phyloP scores from a whole-genome alignment of 2,113 vertebrate genomes.

The Hypomesus transpacificus region DNA sequence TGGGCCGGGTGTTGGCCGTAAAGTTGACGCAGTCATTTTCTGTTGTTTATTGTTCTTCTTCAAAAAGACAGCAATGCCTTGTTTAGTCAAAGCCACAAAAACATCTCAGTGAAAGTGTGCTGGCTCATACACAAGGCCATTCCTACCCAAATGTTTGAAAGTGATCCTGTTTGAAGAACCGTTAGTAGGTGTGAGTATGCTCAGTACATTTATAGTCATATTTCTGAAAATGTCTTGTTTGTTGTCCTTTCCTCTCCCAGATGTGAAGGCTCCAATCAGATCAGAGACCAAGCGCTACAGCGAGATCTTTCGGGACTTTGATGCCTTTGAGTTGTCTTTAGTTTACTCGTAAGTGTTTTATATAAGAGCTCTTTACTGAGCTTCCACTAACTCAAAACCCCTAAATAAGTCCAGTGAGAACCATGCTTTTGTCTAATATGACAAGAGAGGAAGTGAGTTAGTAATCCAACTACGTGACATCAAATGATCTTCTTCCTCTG shows the following conservation, averaged over 20 bases:
- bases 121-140: too few species aligned
- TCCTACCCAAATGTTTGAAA: background rate
- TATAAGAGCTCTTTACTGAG: background rate
- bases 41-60: too few species aligned
- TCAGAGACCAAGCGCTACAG: constrained; percentile 82
- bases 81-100: too few species aligned
- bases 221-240: background rate
- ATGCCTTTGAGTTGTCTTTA: constrained; percentile 83
- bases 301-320: constrained; percentile 88
- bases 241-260: constrained; percentile 48
- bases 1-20: constrained; percentile 4
- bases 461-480: too few species aligned
- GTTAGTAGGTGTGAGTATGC: background rate
- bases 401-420: background rate
- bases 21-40: background rate
- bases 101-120: too few species aligned
- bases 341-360: constrained; percentile 73
- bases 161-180: background rate
- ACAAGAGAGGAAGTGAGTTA: too few species aligned
- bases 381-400: background rate
- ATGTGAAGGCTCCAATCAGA: constrained; percentile 42
- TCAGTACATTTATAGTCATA: background rate
- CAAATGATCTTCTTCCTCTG: too few species aligned
- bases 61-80: too few species aligned
- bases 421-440: background rate